Base-by-base conservation (phyloP, 2,113 vertebrate species). In the Thalassoma bifasciatum region DNA sequence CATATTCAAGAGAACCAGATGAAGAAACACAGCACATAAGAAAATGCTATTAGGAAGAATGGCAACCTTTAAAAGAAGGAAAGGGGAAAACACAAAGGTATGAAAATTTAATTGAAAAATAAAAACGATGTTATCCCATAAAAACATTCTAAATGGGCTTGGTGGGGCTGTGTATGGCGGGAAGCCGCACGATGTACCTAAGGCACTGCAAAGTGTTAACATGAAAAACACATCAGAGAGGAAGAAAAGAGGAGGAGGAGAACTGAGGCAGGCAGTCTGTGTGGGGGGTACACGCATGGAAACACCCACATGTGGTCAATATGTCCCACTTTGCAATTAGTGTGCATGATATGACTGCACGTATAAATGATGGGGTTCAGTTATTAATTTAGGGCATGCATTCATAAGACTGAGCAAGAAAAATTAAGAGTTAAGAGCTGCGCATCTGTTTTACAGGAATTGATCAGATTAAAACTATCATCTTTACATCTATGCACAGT, bases 201-300 rank as follows among this genome's bases (percentile, higher is more conserved):
- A 91, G 93, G 91, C 92, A 86, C 64, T 89, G 87, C 81, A 86
- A 93, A 94, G 93, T 91, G 93, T 92, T 93, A 94, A 94, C 93
- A 94, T 88, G 92, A 86, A 94, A 95, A 94, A 90, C 92, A 93
- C 93, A 95, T 94, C 93, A 94, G 93, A 79, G 86, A 36, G 37
- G 82, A 74, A 17, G 36, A 46, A 34, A 6, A 37, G 51, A 36
- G 67, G 66, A 60, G 16, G 53, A 54, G 23, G 51, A 54, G 50
- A 10, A 17, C 34, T 19, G 34, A 76, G 40, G 37, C 3, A 7
- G 61, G 57, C 4, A 6, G 82, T 59, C 44, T 68, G 75, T 72
- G 68, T 42, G 79, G 47, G 82, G 54, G 74, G 64, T 22, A 50
- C 70, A 37, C 21, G 47, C 82, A 83, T 73, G 77, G 51, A 81